phyloP scores from a whole-genome alignment of 2,888 invertebrate species.

The Pseudoips prasinana region DNA sequence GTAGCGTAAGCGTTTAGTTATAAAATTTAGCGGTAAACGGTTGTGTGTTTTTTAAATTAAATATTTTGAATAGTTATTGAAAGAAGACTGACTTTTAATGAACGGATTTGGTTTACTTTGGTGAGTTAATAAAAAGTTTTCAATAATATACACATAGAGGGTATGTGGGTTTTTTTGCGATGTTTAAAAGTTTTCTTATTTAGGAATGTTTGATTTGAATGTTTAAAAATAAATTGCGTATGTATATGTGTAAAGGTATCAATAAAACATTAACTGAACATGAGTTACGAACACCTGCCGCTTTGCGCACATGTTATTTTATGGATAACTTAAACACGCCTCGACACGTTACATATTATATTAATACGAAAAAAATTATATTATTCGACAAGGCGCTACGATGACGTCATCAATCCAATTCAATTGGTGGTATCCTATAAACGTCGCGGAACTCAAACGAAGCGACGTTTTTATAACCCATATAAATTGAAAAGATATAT shows the following conservation, averaged over 20 bases:
- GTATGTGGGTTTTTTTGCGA: neutral
- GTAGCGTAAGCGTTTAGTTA: conserved; percentile 44
- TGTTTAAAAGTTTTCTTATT: no score
- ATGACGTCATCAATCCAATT: conserved; percentile 33
- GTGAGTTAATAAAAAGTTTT: conserved; percentile 47
- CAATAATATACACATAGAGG: neutral
- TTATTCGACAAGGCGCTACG: conserved; percentile 17
- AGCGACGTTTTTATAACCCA: conserved; percentile 42
- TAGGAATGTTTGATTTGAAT: no score
- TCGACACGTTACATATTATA: conserved; percentile 15
- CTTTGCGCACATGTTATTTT: conserved; percentile 19
- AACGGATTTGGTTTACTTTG: conserved; percentile 79
- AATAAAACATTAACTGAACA: conserved; percentile 12
- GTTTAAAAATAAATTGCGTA: no score
- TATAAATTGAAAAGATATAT: conserved; percentile 45
- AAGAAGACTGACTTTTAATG: conserved; percentile 62
- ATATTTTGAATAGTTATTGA: conserved; percentile 24
- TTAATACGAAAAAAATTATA: conserved; percentile 8
- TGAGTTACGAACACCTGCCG: conserved; percentile 25
- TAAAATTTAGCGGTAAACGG: conserved; percentile 39
- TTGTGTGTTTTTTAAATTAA: conserved; percentile 44
- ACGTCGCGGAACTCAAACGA: conserved; percentile 33
- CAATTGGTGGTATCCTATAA: conserved; percentile 32
- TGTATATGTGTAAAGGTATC: conserved; percentile 1
- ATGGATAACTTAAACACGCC: conserved; percentile 10